These are phyloP conservation scores for Polydrusus pterygomalis DNA, from an alignment of 2,888 invertebrate species.

Conservation along the genomic window DNA sequence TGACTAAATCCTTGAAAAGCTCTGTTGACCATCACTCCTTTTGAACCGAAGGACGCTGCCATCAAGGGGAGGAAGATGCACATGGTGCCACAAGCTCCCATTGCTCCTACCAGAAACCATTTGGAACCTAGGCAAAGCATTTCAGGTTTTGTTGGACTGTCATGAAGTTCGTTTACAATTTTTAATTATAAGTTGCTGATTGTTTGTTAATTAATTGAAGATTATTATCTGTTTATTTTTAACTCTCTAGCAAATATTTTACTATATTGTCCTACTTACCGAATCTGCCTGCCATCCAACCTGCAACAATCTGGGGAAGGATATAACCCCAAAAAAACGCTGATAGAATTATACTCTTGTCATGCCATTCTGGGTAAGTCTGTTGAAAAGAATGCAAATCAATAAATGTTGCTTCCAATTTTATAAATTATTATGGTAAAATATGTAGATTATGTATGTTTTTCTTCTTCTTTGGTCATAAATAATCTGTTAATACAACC, in stretches of 20 bases:
- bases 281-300: slow-evolving; percentile 81
- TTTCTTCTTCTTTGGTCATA: no score
- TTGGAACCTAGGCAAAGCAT: slow-evolving; percentile 75
- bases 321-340: slow-evolving; percentile 90
- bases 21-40: slow-evolving; percentile 79
- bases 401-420: background rate
- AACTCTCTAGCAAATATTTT: no score
- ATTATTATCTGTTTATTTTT: no score
- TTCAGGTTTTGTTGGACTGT: no score
- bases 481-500: no score
- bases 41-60: slow-evolving; percentile 79
- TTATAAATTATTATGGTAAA: no score
- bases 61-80: slow-evolving; percentile 81
- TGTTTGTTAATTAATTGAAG: no score
- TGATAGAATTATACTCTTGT: slow-evolving; percentile 77
- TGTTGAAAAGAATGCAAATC: slow-evolving; percentile 43
- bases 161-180: no score
- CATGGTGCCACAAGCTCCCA: slow-evolving; percentile 78
- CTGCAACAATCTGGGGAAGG: slow-evolving; percentile 82
- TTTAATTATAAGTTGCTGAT: no score
- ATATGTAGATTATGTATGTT: no score
- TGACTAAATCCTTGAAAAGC: slow-evolving; percentile 85
- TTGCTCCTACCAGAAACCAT: slow-evolving; percentile 76
- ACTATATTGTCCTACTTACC: slow-evolving; percentile 70
- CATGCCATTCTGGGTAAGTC: slow-evolving; percentile 73